Evolutionary conservation across 2,113 vertebrate genomes (phyloP), one percentile per base, ranked within the genome.

Genomic region (Lethenteron camtschaticum): DNA sequence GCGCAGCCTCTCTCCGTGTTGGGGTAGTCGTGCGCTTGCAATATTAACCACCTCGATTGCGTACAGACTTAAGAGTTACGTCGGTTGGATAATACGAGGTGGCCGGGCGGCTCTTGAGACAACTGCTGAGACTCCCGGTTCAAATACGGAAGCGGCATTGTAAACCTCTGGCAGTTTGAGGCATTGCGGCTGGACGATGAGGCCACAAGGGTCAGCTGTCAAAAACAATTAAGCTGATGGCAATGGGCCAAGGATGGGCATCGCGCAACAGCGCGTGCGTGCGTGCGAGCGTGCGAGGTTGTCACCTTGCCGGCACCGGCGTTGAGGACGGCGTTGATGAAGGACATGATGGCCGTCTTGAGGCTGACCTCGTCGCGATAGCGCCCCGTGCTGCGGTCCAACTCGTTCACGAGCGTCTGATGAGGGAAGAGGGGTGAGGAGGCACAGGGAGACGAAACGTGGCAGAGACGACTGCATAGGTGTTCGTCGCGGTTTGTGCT

Each of bases 271-370:
- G 56, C 56, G 14, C 14, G 41, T 70, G 69, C 11, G 2, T 10
- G 14, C 58, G 5, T 7, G 41, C 41, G 41, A 1, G 41, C 41
- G 41, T 7, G 41, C 41, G 41, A 41, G 41, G 41, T 41, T 6
- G 41, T 41, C 77, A 96, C 95, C 88, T 94, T 88, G 73, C 90
- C 95, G 6, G 92, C 87, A 2, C 92, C 95, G 78, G 96, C 89
- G 74, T 92, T 99, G 69, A 99, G 84, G 72, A 96, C 89, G 4
- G 95, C 95, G 0, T 99, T 99, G 75, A 99, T 96, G 78, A 99
- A 99, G 74, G 91, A 97, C 95, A 99, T 97, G 79, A 97, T 95
- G 73, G 95, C 92, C 1, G 92, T 99, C 81, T 99, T 99, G 74
- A 99, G 83, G 80, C 78, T 96, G 78, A 99, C 95, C 83, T 99